Conservation (phyloP, 2,113 vertebrate species). For the Fregata magnificens region DNA sequence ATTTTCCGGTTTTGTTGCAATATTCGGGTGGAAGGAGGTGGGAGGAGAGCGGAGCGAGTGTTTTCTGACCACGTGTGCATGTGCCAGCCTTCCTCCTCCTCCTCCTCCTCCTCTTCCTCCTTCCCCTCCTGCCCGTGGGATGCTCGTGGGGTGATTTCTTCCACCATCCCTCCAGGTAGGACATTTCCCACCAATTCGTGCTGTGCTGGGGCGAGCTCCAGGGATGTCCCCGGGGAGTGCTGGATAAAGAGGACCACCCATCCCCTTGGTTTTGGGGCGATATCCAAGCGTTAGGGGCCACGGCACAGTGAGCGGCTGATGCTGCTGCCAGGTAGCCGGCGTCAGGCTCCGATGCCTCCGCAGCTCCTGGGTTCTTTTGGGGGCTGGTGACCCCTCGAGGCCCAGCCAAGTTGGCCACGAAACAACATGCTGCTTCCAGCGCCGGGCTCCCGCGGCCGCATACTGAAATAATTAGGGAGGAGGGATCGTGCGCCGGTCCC, state of each 20-base stretch:
- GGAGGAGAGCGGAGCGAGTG: neutral
- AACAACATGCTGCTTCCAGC: neutral
- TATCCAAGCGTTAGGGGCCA: neutral
- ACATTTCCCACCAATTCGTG: accelerated
- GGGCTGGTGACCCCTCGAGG: neutral
- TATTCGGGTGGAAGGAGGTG: neutral
- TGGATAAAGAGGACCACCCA: neutral
- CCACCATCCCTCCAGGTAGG: neutral
- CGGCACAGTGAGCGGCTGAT: accelerated
- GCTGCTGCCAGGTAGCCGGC: neutral
- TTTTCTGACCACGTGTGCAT: neutral
- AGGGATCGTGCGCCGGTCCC: neutral
- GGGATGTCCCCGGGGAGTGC: neutral
- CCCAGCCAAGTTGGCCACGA: slow-evolving; percentile 14
- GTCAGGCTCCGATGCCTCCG: accelerated
- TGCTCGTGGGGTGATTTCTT: accelerated
- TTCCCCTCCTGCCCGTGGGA: neutral
- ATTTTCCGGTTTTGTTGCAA: neutral
- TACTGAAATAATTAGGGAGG: slow-evolving; percentile 43
- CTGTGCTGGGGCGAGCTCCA: neutral
- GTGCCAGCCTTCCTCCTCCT: neutral
- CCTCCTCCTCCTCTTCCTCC: neutral
- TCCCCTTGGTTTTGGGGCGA: accelerated
- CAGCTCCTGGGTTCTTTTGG: neutral
- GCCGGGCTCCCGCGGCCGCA: neutral